Base-by-base conservation (phyloP, 2,888 invertebrate species). In the Callimorpha dominula region DNA sequence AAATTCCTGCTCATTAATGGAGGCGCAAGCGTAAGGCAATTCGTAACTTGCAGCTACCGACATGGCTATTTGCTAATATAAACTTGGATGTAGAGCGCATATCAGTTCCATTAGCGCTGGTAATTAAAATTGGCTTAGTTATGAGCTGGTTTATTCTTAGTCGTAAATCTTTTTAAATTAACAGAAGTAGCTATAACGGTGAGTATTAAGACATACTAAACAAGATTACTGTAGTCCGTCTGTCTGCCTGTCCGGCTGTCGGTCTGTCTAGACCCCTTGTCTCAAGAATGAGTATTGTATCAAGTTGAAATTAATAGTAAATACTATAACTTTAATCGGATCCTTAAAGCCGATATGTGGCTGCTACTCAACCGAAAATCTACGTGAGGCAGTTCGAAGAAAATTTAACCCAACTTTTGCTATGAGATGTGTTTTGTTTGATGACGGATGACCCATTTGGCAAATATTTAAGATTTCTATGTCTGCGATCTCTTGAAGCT, bases 311-410 rank as follows among this genome's bases (percentile, higher is more conserved):
- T 31, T 31, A 31, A 31, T 31, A 31, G 31, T 2, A 31, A 31
- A 31, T 31, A 31, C 31, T 31, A 1, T 31, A 95, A 95, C 93
- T 95, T 95, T 95, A 95, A 95, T 95, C 95, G 94, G 91, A 92
- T 94, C 87, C 90, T 93, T 92, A 90, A 88, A 91, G 91, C 91
- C 93, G 93, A 92, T 93, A 90, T 92, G 91, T 92, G 91, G 87
- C 81, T 83, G 89, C 84, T 87, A 85, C 86, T 90, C 88, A 86
- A 91, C 89, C 85, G 88, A 89, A 92, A 90, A 90, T 89, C 87
- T 79, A 78, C 78, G 82, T 86, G 84, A 83, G 69, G 72, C 63
- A 76, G 75, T 76, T 77, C 72, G 67, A 54, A 73, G 74, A 69
- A 80, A 73, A 82, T 80, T 68, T 75, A 76, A 81, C 82, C 73